Evolutionary conservation across 1,140 invertebrate species (phyloP).

Genomic region (Cryptotermes secundus): DNA sequence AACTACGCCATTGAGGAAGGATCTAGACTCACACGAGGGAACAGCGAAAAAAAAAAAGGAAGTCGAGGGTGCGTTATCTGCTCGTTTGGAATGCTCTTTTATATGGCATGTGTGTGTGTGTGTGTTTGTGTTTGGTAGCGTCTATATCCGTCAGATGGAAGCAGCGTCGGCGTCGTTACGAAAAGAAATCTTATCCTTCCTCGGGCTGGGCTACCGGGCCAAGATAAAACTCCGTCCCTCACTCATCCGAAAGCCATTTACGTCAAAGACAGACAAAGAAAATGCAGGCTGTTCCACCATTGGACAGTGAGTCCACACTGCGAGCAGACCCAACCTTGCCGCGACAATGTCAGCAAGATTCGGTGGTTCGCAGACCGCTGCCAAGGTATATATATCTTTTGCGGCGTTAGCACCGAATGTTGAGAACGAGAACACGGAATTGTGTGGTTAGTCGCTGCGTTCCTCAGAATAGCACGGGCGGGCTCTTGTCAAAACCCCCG

Average conservation of each 20-base stretch:
- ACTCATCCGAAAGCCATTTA: constrained; percentile 16
- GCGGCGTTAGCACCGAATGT: too few relatives aligned
- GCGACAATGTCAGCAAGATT: too few relatives aligned
- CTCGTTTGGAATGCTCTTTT: constrained; percentile 9
- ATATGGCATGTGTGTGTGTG: background rate
- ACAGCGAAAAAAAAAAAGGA: background rate
- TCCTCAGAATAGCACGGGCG: too few relatives aligned
- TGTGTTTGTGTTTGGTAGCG: background rate
- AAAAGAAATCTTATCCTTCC: background rate
- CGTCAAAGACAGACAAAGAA: background rate
- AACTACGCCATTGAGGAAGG: too few relatives aligned
- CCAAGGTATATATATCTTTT: too few relatives aligned
- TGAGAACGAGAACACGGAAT: too few relatives aligned
- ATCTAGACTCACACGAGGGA: background rate
- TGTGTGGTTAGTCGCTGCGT: too few relatives aligned
- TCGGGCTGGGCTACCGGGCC: background rate
- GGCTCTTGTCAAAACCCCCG: too few relatives aligned
- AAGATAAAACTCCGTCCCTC: background rate
- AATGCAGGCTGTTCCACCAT: background rate
- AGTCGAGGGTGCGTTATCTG: background rate
- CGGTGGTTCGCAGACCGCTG: too few relatives aligned
- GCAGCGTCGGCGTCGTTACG: background rate
- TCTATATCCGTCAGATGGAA: background rate
- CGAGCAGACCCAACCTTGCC: too few relatives aligned
- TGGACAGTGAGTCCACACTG: too few relatives aligned